Base-by-base conservation (phyloP, 2,797 vertebrate genomes). In the Myripristis jacobus region DNA sequence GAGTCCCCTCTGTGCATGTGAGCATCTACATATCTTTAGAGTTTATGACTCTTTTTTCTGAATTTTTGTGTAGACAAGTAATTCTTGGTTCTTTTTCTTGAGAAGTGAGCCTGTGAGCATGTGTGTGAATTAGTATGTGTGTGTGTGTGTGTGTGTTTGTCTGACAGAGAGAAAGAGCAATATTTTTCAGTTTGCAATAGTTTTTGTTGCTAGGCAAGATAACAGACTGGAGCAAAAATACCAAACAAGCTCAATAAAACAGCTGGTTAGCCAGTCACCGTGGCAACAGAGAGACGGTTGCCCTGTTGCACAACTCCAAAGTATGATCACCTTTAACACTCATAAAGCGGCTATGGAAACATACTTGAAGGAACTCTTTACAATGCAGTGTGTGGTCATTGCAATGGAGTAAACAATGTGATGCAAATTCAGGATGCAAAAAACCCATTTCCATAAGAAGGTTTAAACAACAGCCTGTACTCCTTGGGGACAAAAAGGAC, bases 221-320 rank as follows among this genome's bases (percentile, higher is more conserved):
- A 61, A 58, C n/a, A 15, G n/a, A 58, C 47, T 22, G 29, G 27
- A 76, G 68, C 57, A 66, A 79, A 79, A 84, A 86, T 70, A 73
- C 70, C 53, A 70, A 44, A 34, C 57, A 44, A 21, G 43, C 18
- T 51, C 15, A 56, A n/a, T 82, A 58, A 77, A 29, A 79, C 61
- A 75, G 76, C 69, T 82, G 66, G 61, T 54, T 13, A 47, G 47
- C 55, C 46, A 9, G 72, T 81, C 24, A 31, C 80, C 69, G 83
- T 65, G 67, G 82, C 70, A 87, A 87, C 75, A 8, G 52, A 43
- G 3, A 51, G 36, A 65, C 22, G 56, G 44, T 18, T 46, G 21
- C 21, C 19, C 66, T 44, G 16, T 19, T 55, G 41, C 31, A 61
- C 13, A 69, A 31, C 27, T 54, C 19, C 24, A 7, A n/a, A 29